Evolutionary conservation across 2,888 invertebrate genomes (phyloP), one percentile per base, ranked within the genome.

Genomic region (Lepidochitona cinerea): DNA sequence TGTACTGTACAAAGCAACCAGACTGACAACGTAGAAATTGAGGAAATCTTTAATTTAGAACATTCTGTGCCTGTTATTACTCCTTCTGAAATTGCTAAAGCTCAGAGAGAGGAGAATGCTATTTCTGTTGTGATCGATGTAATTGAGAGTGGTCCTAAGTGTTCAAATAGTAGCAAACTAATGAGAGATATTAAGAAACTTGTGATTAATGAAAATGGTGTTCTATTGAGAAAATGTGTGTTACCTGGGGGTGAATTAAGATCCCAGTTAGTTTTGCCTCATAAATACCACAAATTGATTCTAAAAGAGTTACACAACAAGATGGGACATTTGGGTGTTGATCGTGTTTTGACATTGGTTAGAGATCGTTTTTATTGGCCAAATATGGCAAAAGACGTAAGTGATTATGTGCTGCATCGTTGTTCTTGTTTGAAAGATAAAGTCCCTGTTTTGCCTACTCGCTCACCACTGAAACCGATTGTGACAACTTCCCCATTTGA

Each of bases 251-350:
- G 29, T 52, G 35, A 29, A 23, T 12, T 18, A 26, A 37, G 67
- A 26, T 32, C 23, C 32, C 73, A 70, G 36, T 36, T 73, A 14
- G 64, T 73, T 2, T 26, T 73, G 29, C 70, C 73, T 1, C 4
- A 18, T 32, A 37, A 49, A 29, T 70, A 59, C 36, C 37, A 52
- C 9, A 2, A 6, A 41, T 14, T 52, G 3, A 49, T 68, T 0
- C 14, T 69, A 35, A 29, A 64, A 26, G 73, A 68, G 52, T 37
- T 74, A 2, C 71, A 74, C 52, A 66, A 74, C 35, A 70, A 74
- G 7, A 74, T 74, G 68, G 74, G 74, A 36, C 74, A 71, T 37
- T 68, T 74, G n/a, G 71, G 71, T 26, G n/a, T 66, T 6, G 71
- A 74, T 14, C 41, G 71, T 37, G 68, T 37, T n/a, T 14, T 74